Conservation (phyloP, 1,140 invertebrate genomes). For the Listronotus oregonensis region DNA sequence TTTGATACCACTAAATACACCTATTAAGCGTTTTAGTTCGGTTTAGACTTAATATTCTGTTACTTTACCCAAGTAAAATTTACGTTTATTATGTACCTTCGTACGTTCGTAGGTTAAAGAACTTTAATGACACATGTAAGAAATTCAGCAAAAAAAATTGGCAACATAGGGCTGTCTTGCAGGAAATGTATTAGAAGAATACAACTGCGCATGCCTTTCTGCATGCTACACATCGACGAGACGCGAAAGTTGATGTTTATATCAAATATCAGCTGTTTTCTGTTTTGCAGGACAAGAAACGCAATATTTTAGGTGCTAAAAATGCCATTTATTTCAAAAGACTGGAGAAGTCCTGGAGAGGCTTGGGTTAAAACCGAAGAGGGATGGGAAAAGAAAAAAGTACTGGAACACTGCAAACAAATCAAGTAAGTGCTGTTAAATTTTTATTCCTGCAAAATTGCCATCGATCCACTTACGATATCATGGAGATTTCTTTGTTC, state of each 20-base stretch:
- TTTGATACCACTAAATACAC: no score
- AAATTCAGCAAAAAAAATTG: no score
- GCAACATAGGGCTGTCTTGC: no score
- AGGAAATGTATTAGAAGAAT: no score
- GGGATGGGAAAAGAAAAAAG: conserved; percentile 95
- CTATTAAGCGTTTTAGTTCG: no score
- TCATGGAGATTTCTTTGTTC: conserved; percentile 61
- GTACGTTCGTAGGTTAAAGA: no score
- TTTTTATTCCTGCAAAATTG: conserved; percentile 21
- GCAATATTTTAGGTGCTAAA: conserved; percentile 25
- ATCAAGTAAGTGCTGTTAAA: conserved; percentile 49
- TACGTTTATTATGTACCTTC: no score
- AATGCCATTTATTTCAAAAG: conserved; percentile 96
- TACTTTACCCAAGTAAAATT: no score
- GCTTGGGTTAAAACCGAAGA: conserved; percentile 97
- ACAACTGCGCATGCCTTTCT: no score
- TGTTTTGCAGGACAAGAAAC: conserved; percentile 25
- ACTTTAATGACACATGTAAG: no score
- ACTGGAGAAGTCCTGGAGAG: conserved; percentile 94
- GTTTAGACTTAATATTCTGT: no score
- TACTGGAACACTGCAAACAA: conserved; percentile 69
- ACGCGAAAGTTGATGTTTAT: conserved; percentile 33
- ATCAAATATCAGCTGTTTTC: conserved; percentile 37
- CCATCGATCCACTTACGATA: conserved; percentile 43
- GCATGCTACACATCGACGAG: no score